These are phyloP conservation scores for Mobula birostris DNA, from an alignment of 2,113 vertebrate species.

Conservation along the genomic window DNA sequence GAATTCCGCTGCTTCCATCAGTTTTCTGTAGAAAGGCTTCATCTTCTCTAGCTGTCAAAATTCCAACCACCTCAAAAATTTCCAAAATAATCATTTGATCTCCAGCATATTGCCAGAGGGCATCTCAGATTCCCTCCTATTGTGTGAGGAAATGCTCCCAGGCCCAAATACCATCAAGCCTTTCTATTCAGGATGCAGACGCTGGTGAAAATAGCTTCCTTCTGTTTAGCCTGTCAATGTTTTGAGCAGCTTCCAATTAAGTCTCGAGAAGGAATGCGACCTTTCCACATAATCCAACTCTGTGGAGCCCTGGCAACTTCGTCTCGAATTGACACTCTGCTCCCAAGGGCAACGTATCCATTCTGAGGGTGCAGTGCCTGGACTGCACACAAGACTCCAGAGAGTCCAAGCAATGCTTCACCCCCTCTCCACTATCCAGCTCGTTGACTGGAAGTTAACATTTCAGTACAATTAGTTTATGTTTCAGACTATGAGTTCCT, in stretches of 20 bases:
- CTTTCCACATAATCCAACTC: not conserved
- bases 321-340: not conserved
- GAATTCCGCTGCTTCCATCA: not conserved
- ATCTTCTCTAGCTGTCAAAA: not conserved
- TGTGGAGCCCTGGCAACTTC: not conserved
- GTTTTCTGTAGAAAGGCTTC: not conserved
- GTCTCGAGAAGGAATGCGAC: too few relatives aligned
- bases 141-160: not conserved
- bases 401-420: not conserved
- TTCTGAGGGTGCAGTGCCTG: not conserved
- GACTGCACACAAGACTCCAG: not conserved
- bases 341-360: not conserved
- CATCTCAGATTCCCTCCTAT: not conserved
- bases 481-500: not conserved
- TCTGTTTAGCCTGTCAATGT: not conserved
- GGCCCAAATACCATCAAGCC: too few relatives aligned
- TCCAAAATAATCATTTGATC: not conserved
- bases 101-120: not conserved
- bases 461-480: not conserved
- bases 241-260: not conserved
- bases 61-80: not conserved
- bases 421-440: not conserved
- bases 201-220: not conserved
- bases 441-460: not conserved
- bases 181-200: too few relatives aligned